phyloP scores from a whole-genome alignment of 2,113 vertebrate genomes.

The Porphyrio hochstetteri region DNA sequence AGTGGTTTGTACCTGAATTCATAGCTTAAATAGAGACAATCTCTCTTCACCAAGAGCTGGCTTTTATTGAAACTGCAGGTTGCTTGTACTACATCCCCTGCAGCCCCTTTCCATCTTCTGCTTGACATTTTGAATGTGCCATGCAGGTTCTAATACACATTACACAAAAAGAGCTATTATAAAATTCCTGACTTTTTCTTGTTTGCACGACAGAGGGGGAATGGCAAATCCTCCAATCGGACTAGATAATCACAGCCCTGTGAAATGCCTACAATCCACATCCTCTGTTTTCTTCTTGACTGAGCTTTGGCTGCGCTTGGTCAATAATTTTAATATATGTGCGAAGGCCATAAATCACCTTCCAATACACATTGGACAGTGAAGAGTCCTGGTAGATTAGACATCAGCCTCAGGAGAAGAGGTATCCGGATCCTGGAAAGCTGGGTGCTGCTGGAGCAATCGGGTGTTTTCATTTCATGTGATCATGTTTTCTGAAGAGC shows the following conservation, averaged over 20 bases:
- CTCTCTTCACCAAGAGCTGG: background rate
- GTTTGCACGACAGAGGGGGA: constrained; percentile 88
- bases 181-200: constrained; percentile 83
- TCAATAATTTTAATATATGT: constrained; percentile 86
- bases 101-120: constrained; percentile 49
- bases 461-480: background rate
- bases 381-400: background rate
- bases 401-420: constrained; percentile 29
- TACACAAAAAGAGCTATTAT: constrained; percentile 58
- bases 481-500: background rate
- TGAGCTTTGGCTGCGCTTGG: constrained; percentile 83
- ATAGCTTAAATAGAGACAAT: background rate
- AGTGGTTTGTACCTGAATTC: background rate
- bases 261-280: constrained; percentile 93
- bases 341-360: constrained; percentile 66
- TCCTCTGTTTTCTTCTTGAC: constrained; percentile 69
- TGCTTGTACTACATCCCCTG: constrained; percentile 11
- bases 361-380: constrained; percentile 58
- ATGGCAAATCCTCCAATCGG: constrained; percentile 87
- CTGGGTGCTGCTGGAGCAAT: background rate
- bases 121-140: constrained; percentile 48
- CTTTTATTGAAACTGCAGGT: background rate
- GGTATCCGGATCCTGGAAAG: background rate
- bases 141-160: constrained; percentile 61
- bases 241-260: constrained; percentile 89